Evolutionary conservation across 2,888 invertebrate species (phyloP).

Genomic region (Ormia ochracea): DNA sequence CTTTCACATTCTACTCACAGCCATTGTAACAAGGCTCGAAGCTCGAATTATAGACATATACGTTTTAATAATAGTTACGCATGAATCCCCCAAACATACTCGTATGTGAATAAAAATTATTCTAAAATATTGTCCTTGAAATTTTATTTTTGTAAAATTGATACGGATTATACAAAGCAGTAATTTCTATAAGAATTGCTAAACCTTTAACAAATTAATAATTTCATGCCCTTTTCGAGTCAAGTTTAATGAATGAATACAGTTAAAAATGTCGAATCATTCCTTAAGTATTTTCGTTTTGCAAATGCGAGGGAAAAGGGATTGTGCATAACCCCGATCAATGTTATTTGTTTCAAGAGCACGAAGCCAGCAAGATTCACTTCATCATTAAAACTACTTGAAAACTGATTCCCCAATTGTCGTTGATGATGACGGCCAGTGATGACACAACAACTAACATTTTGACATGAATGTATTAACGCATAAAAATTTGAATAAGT

Average conservation of each 20-base stretch:
- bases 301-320: not conserved
- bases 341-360: constrained; percentile 43
- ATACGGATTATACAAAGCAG: not conserved
- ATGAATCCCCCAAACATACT: too few relatives aligned
- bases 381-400: constrained; percentile 25
- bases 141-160: not conserved
- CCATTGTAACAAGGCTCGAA: too few relatives aligned
- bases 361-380: constrained; percentile 9
- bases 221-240: not conserved
- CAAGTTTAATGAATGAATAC: constrained; percentile 24
- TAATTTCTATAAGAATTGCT: not conserved
- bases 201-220: constrained; percentile 7
- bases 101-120: not conserved
- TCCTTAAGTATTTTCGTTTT: not conserved
- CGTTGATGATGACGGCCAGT: not conserved
- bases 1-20: too few relatives aligned
- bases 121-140: not conserved
- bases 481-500: not conserved
- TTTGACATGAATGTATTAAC: constrained; percentile 6
- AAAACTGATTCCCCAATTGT: constrained; percentile 4
- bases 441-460: constrained; percentile 17
- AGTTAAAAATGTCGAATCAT: constrained; percentile 11
- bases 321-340: constrained; percentile 32
- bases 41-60: too few relatives aligned
- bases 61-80: too few relatives aligned